phyloP scores from a whole-genome alignment of 1,140 invertebrate genomes.

The Apis florea region DNA sequence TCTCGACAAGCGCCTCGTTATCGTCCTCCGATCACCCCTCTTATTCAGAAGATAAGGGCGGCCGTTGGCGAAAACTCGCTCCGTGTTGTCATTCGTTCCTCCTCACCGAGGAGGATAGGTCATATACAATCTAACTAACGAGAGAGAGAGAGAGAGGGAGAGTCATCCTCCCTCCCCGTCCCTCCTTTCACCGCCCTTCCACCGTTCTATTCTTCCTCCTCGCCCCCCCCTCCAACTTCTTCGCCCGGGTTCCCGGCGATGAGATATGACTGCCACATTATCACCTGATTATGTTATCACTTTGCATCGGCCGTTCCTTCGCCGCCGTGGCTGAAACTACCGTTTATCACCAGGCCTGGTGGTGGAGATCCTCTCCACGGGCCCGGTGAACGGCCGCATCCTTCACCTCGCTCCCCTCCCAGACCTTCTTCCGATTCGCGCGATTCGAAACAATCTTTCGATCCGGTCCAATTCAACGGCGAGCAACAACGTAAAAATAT shows the following conservation, averaged over 20 bases:
- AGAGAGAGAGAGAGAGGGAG: constrained; percentile 10
- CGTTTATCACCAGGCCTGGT: constrained; percentile 69
- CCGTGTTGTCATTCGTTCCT: constrained; percentile 65
- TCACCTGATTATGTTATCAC: constrained; percentile 79
- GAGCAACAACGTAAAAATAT: too few relatives aligned
- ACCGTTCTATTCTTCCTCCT: background rate
- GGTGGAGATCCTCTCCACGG: constrained; percentile 32
- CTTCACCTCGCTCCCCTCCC: too few relatives aligned
- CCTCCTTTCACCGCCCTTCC: constrained; percentile 30
- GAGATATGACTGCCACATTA: constrained; percentile 76
- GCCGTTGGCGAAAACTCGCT: constrained; percentile 65
- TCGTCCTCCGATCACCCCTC: constrained; percentile 59
- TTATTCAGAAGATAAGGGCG: constrained; percentile 68
- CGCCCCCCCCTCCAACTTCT: constrained; percentile 13
- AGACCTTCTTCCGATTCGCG: too few relatives aligned
- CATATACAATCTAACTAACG: constrained; percentile 57
- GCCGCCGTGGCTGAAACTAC: constrained; percentile 67
- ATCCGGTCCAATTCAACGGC: too few relatives aligned
- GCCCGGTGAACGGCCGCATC: constrained; percentile 31
- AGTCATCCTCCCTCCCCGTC: background rate
- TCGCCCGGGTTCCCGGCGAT: constrained; percentile 62
- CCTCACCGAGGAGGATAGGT: constrained; percentile 52
- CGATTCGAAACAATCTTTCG: too few relatives aligned
- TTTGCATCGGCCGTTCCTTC: constrained; percentile 77
- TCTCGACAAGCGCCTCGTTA: constrained; percentile 66